Evolutionary conservation across 2,888 invertebrate genomes (phyloP).

Genomic region (Polyploca ridens): DNA sequence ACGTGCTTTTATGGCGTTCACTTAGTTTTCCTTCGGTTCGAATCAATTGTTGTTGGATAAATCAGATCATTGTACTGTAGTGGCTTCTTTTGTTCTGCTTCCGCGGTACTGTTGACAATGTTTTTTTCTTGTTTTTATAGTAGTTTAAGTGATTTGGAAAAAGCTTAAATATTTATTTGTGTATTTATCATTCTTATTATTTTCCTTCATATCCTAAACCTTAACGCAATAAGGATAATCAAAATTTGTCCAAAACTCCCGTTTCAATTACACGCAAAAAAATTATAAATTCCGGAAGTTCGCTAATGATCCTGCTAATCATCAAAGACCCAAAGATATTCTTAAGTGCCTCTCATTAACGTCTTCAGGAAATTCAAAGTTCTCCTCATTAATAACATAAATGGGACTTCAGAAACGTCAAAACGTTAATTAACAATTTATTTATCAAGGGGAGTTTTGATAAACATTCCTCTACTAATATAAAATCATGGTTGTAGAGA

Average conservation of each 20-base stretch:
- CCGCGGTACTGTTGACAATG: neutral
- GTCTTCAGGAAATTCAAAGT: conserved; percentile 11
- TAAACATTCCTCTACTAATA: conserved; percentile 7
- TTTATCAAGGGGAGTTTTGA: conserved; percentile 7
- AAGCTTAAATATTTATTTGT: neutral
- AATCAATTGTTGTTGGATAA: conserved; percentile 10
- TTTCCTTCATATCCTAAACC: neutral
- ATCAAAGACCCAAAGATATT: conserved; percentile 14
- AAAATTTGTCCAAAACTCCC: neutral
- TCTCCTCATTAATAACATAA: conserved; percentile 14
- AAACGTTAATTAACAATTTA: conserved; percentile 14
- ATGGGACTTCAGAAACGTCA: conserved; percentile 13
- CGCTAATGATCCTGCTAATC: conserved; percentile 13
- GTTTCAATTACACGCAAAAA: conserved; percentile 7
- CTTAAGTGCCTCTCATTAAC: conserved; percentile 15
- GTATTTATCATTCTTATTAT: neutral
- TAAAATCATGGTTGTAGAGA: neutral
- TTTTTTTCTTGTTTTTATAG: neutral
- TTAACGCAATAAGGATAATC: conserved; percentile 2
- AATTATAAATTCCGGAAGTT: conserved; percentile 13
- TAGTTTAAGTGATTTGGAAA: neutral
- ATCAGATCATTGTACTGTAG: conserved; percentile 12
- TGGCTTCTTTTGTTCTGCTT: conserved; percentile 10
- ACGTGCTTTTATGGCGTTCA: conserved; percentile 11
- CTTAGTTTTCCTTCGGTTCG: conserved; percentile 5